Conservation (phyloP, 1,140 invertebrate species). For the Platorchestia sp. region DNA sequence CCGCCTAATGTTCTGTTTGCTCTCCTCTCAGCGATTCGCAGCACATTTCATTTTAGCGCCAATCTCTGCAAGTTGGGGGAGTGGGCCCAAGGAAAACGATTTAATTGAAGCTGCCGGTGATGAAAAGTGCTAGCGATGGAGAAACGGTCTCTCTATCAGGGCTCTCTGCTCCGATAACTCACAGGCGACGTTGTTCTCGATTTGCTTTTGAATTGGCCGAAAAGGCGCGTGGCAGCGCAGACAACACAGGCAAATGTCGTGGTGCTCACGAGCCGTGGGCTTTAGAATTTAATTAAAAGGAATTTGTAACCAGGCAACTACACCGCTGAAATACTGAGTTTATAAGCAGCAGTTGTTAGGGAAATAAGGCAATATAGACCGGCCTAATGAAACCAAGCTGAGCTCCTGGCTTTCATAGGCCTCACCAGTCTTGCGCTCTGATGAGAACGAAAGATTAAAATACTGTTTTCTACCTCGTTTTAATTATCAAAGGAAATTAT, state of each 20-base stretch:
- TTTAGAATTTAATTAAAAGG: background rate
- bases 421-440: background rate
- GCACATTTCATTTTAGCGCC: background rate
- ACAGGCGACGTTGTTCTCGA: background rate
- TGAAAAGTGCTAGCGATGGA: background rate
- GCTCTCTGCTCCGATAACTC: background rate
- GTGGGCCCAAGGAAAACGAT: background rate
- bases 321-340: background rate
- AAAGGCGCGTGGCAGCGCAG: background rate
- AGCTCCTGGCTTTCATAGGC: background rate
- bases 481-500: background rate
- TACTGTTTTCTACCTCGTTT: background rate
- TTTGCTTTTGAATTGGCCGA: background rate
- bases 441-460: background rate
- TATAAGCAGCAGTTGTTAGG: background rate
- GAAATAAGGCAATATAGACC: background rate
- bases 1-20: background rate
- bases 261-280: background rate
- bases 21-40: background rate
- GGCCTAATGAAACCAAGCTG: background rate
- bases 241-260: background rate
- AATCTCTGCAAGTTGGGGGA: background rate
- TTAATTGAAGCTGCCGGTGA: background rate
- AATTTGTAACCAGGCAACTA: conserved; percentile 6
- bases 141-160: background rate